These are phyloP conservation scores for Cyprinodon variegatus DNA, from an alignment of 2,113 vertebrate genomes.

Conservation along the genomic window DNA sequence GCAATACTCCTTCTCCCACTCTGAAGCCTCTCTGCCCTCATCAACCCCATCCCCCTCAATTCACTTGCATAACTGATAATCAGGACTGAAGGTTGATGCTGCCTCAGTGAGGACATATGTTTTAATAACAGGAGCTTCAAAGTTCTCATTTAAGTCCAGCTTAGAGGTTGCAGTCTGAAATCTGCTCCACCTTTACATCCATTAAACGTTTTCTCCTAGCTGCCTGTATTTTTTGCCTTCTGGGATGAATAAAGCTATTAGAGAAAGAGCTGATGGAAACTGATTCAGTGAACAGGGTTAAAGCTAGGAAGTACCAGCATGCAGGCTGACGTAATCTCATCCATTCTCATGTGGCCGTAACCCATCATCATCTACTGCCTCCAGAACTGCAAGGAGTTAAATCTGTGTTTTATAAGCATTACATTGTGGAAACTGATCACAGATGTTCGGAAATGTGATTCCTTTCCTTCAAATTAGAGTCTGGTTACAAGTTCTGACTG, in stretches of 20 bases:
- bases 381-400: background rate
- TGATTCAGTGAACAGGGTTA: background rate
- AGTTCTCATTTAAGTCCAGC: conserved; percentile 1
- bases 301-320: background rate
- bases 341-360: background rate
- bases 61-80: conserved; percentile 48
- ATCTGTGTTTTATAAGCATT: background rate
- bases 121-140: background rate
- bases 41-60: conserved; percentile 30
- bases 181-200: conserved; percentile 17
- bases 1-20: conserved; percentile 47
- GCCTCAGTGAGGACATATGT: background rate
- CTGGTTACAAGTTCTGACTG: background rate
- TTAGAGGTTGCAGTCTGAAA: conserved; percentile 11
- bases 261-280: conserved; percentile 33
- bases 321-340: conserved; percentile 7
- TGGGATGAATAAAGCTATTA: conserved; percentile 45
- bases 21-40: conserved; percentile 35
- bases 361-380: background rate
- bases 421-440: background rate
- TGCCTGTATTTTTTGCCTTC: conserved; percentile 35
- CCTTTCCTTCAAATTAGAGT: background rate
- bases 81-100: conserved; percentile 16
- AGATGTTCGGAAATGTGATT: background rate
- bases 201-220: background rate